Percentiles rank a stretch among this genome's conserved stretches.
Conservation (phyloP, 2,888 invertebrate genomes). For the Habrosyne pyritoides region DNA sequence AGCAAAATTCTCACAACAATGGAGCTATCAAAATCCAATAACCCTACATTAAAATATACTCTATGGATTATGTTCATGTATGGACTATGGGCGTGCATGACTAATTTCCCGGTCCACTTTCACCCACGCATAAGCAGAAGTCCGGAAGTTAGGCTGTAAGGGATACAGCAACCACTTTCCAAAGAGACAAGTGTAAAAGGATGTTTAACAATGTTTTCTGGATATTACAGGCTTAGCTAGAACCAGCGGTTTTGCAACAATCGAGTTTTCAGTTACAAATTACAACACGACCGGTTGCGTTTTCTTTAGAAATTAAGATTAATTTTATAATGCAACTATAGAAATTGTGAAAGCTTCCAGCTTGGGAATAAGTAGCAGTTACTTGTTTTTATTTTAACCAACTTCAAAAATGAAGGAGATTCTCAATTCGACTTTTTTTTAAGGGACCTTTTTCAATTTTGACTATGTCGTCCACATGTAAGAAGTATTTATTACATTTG, state of each 20-base stretch:
- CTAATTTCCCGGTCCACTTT: constrained; percentile 52
- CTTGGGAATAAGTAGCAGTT: background rate
- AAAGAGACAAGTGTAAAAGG: constrained; percentile 31
- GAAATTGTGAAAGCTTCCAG: background rate
- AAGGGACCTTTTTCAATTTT: no score
- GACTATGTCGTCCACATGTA: no score
- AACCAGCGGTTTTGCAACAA: constrained; percentile 6
- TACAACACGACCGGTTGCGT: background rate
- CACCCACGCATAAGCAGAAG: constrained; percentile 50
- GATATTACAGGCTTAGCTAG: background rate
- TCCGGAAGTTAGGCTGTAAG: constrained; percentile 19
- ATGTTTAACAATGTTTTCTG: constrained; percentile 21
- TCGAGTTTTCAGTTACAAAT: constrained; percentile 1
- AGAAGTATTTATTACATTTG: no score
- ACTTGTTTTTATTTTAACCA: no score
- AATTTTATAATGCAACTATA: constrained; percentile 1
- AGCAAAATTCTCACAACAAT: constrained; percentile 16
- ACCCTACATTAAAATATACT: constrained; percentile 21
- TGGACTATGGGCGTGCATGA: constrained; percentile 38
- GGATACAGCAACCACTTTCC: constrained; percentile 24
- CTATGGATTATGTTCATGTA: constrained; percentile 30
- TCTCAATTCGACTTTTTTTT: no score
- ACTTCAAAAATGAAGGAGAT: no score
- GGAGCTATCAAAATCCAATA: constrained; percentile 40
- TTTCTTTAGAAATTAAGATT: background rate